These are phyloP conservation scores for Ictalurus furcatus DNA, from an alignment of 2,113 vertebrate genomes.

Conservation along the genomic window DNA sequence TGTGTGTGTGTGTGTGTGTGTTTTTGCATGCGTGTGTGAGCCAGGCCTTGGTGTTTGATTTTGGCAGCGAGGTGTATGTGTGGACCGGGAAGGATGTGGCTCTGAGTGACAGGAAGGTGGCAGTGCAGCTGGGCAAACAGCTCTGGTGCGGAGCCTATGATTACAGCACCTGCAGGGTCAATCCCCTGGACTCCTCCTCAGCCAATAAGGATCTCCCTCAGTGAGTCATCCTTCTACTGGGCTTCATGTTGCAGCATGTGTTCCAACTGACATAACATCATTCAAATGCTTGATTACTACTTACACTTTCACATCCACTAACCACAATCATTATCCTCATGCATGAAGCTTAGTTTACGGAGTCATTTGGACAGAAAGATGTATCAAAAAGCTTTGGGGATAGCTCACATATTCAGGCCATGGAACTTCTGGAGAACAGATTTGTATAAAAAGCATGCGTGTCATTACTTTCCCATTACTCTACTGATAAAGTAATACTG, in stretches of 20 bases:
- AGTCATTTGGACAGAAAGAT: background rate
- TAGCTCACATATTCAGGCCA: background rate
- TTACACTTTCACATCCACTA: constrained; percentile 48
- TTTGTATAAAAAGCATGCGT: constrained; percentile 57
- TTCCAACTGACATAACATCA: background rate
- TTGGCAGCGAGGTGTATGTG: constrained; percentile 78
- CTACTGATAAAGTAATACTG: constrained; percentile 11
- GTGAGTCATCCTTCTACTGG: constrained; percentile 63
- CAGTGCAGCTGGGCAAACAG: constrained; percentile 77
- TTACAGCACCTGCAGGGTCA: constrained; percentile 74
- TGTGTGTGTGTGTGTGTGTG: constrained; percentile 2
- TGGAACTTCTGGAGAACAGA: background rate
- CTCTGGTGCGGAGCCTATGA: constrained; percentile 74
- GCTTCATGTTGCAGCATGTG: background rate
- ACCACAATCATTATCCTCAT: constrained; percentile 15
- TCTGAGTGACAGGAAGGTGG: constrained; percentile 75
- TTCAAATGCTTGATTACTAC: constrained; percentile 5
- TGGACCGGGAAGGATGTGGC: constrained; percentile 80
- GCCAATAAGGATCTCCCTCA: constrained; percentile 58
- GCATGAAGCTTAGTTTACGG: constrained; percentile 25
- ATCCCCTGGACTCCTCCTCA: constrained; percentile 73
- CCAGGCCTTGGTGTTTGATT: constrained; percentile 80
- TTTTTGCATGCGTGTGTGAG: background rate
- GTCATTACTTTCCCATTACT: constrained; percentile 31
- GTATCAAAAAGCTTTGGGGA: background rate